A percentile compares a stretch with the other conserved stretches of the same genome.
These are phyloP conservation scores for Sebastes taczanowskii DNA, from an alignment of 2,797 vertebrate genomes.

Conservation along the genomic window DNA sequence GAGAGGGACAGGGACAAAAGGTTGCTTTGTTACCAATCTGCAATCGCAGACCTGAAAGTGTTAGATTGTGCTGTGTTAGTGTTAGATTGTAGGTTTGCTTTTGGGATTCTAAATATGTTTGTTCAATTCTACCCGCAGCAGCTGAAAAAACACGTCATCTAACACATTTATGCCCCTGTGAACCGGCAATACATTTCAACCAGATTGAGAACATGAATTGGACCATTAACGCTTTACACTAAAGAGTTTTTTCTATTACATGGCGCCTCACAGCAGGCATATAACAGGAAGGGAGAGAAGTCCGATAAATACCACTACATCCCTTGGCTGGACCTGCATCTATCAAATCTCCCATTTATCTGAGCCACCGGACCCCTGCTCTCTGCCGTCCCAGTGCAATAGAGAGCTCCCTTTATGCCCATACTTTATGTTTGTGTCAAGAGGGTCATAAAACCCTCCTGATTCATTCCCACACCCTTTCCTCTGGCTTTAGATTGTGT, in stretches of 20 bases:
- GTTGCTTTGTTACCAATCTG: background rate
- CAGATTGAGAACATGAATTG: no score
- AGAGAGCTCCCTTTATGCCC: slow-evolving; percentile 43
- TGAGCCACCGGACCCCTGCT: slow-evolving; percentile 23
- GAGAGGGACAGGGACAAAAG: slow-evolving; percentile 22
- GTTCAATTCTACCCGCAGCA: background rate
- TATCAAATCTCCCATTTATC: slow-evolving; percentile 54
- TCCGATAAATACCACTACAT: slow-evolving; percentile 25
- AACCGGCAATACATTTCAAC: background rate
- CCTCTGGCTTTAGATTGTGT: slow-evolving; percentile 10
- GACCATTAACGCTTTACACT: background rate
- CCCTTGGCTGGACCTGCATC: slow-evolving; percentile 2
- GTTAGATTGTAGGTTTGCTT: slow-evolving; percentile 10
- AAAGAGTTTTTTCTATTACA: slow-evolving; percentile 10
- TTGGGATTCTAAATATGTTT: background rate
- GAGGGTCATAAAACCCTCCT: slow-evolving; percentile 52
- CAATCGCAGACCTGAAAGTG: background rate
- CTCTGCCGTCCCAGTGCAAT: slow-evolving; percentile 13
- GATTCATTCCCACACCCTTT: slow-evolving; percentile 49
- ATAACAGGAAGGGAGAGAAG: background rate
- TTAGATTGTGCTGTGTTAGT: background rate
- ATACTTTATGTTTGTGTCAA: slow-evolving; percentile 61
- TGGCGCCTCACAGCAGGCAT: background rate
- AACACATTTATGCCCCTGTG: background rate
- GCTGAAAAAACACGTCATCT: background rate